Base-by-base conservation (phyloP, 1,140 invertebrate species). In the Phymastichus coffea region DNA sequence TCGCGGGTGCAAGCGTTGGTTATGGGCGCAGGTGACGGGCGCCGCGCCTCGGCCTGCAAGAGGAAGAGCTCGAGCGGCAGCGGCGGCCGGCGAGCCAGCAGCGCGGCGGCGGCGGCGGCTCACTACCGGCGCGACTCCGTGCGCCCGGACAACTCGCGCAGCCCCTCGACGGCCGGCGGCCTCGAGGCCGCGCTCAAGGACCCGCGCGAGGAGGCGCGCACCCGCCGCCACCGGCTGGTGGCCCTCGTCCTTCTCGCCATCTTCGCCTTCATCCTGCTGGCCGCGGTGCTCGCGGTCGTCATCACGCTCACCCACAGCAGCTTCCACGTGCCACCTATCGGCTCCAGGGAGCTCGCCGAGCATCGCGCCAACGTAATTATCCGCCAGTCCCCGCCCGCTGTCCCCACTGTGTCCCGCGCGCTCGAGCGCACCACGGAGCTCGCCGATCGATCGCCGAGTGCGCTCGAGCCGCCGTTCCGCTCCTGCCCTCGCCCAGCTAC, bases 231-330 rank as follows among this genome's bases (percentile, higher is more conserved):
- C 48, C 82, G 83, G 35, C 81, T 83, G 54, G 84, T 86, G 64
- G 85, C 87, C 28, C 83, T 83, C 64, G 83, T 86, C 54, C 82
- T 88, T 17, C 79, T 88, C 38, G 85, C 81, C 3, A 87, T 85
- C 15, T 88, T 88, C 74, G 72, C 88, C 68, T 86, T 87, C 67
- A 77, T 89, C 62, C 81, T 87, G 38, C 80, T 84, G 59, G 84
- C 86, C 28, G 85, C 86, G 49, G 80, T 89, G 23, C 83, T 89
- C 38, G 86, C 86, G 61, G 86, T 90, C 66, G 82, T 89, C 65
- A 81, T 90, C 64, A 89, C 87, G 30, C 80, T 90, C 63, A 89
- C 87, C 9, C 87, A 88, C 74, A 78, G 74, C 55, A 72, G 71
- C 9, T 79, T 80, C 38, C 82, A 83, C 68, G 84, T 78, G 65